These are phyloP conservation scores for Halcyon leucocephala DNA, from an alignment of 2,797 vertebrate species.

Conservation along the genomic window DNA sequence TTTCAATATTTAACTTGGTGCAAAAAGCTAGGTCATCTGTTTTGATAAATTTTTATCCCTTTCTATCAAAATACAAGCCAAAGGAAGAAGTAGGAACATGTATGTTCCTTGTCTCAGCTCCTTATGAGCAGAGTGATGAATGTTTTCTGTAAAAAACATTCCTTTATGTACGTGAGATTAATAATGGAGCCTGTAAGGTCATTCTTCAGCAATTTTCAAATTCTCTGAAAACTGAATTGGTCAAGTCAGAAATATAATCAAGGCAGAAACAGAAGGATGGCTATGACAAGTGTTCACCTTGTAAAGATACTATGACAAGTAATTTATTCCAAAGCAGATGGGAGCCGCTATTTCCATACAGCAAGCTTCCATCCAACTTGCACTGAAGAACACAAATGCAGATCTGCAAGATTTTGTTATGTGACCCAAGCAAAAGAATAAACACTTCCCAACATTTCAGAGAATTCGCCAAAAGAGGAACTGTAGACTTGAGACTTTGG, in stretches of 20 bases:
- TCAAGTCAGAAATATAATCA: slow-evolving; percentile 65
- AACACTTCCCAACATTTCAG: not conserved
- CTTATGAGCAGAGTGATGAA: not conserved
- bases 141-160: slow-evolving; percentile 2
- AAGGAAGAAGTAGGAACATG: not conserved
- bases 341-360: slow-evolving; percentile 67
- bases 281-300: slow-evolving; percentile 68
- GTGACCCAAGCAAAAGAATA: slow-evolving; percentile 60
- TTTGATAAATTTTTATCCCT: not conserved
- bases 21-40: not conserved
- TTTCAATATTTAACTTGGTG: not conserved
- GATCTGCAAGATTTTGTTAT: slow-evolving; percentile 19
- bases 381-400: slow-evolving; percentile 34
- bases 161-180: slow-evolving; percentile 36
- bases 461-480: slow-evolving; percentile 55
- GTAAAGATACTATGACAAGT: slow-evolving; percentile 62
- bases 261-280: slow-evolving; percentile 68
- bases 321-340: slow-evolving; percentile 75
- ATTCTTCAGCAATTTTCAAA: slow-evolving; percentile 41
- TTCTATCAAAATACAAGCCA: not conserved
- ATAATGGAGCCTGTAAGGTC: slow-evolving; percentile 44
- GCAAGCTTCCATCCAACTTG: slow-evolving; percentile 58
- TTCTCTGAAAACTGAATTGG: slow-evolving; percentile 49
- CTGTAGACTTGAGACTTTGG: slow-evolving; percentile 28
- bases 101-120: not conserved